Evolutionary conservation across 1,140 invertebrate genomes (phyloP).

Genomic region (Bilobella aurantiaca): DNA sequence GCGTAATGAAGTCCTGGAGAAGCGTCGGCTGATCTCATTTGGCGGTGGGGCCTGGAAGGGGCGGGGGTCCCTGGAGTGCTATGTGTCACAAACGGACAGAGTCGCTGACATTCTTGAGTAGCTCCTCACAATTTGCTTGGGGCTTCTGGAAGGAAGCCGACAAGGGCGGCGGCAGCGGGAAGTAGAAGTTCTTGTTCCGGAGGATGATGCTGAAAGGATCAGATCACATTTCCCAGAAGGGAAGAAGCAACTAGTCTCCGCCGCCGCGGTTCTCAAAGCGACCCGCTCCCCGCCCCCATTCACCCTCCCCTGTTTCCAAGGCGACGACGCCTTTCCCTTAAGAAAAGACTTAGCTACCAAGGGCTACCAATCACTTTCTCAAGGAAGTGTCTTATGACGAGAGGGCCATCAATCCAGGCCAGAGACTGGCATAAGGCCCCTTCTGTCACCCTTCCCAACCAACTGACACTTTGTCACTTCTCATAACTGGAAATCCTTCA

Average conservation of each 20-base stretch:
- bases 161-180: too few relatives aligned
- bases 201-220: neutral
- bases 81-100: neutral
- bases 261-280: neutral
- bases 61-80: neutral
- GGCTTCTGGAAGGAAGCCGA: neutral
- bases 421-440: neutral
- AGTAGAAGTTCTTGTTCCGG: neutral
- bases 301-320: too few relatives aligned
- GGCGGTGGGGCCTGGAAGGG: neutral
- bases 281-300: too few relatives aligned
- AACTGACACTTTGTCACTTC: neutral
- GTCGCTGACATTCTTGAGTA: constrained; percentile 1
- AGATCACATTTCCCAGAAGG: constrained; percentile 2
- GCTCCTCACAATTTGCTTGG: neutral
- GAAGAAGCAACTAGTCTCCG: constrained; percentile 3
- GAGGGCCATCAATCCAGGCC: too few relatives aligned
- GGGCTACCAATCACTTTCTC: too few relatives aligned
- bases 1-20: neutral
- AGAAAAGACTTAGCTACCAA: too few relatives aligned
- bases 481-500: neutral
- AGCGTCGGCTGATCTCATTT: neutral
- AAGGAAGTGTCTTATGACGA: too few relatives aligned
- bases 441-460: neutral
- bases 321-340: too few relatives aligned